A percentile compares a stretch with the other conserved stretches of the same genome.
Evolutionary conservation across 2,888 invertebrate species (phyloP).

Genomic region (Drosophila nigritarsus): DNA sequence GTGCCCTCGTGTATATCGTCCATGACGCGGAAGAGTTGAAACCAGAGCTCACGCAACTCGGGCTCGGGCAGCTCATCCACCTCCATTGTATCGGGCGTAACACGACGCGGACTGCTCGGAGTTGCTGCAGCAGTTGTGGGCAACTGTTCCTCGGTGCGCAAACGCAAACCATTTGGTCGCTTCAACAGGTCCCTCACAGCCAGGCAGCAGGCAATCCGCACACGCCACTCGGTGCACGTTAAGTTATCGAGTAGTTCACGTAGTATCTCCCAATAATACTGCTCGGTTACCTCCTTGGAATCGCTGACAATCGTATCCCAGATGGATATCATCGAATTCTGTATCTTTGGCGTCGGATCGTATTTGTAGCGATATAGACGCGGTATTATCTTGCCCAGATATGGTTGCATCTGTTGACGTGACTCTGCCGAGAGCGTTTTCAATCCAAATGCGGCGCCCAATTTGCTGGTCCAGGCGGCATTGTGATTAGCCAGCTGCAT

Average conservation of each 20-base stretch:
- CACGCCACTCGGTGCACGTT: constrained; percentile 94
- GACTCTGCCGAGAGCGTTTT: constrained; percentile 94
- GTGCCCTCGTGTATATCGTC: constrained; percentile 97
- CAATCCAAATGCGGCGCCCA: constrained; percentile 96
- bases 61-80: constrained; percentile 83
- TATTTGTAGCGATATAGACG: constrained; percentile 93
- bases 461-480: constrained; percentile 96
- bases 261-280: constrained; percentile 86
- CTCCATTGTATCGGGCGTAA: constrained; percentile 56
- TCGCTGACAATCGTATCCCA: constrained; percentile 96
- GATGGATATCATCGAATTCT: constrained; percentile 96
- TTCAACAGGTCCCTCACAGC: constrained; percentile 94
- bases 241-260: constrained; percentile 92
- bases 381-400: constrained; percentile 94
- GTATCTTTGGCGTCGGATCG: constrained; percentile 96
- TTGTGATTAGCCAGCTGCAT: constrained; percentile 98
- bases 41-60: constrained; percentile 87
- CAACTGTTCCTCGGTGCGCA: constrained; percentile 80
- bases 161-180: constrained; percentile 85
- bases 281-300: constrained; percentile 91
- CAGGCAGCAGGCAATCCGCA: constrained; percentile 95
- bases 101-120: constrained; percentile 17
- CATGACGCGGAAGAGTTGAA: constrained; percentile 94
- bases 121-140: neutral
- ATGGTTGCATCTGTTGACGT: constrained; percentile 92